Base-by-base conservation (phyloP, 2,113 vertebrate genomes). In the Oncorhynchus mykiss region DNA sequence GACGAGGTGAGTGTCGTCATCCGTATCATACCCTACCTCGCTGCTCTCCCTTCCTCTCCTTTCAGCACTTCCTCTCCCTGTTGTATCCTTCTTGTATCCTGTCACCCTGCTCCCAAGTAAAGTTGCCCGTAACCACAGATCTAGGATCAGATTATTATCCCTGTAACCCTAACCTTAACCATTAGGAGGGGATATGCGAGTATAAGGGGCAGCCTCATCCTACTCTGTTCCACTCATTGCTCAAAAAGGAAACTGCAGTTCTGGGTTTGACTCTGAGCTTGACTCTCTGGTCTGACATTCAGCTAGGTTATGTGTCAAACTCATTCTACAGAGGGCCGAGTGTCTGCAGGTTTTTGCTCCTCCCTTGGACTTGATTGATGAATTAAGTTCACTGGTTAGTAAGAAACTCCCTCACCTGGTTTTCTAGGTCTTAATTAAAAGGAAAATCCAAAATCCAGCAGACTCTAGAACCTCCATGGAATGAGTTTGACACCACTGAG, bases 1-100 rank as follows among this genome's bases (percentile, higher is more conserved):
- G 82, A 91, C 83, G 82, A 87, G 93, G 93, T 93, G 92, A 93
- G 93, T 93, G 82, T 81, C 75, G 77, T 80, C 80, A 8, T 11
- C 51, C n/a, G 8, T 8, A 22, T 22, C n/a, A 3, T 6, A 20
- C 22, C 83, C 73, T 68, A 70, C 74, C 75, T 51, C 29, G 14
- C 75, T 45, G 76, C 39, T 45, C 9, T 45, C 39, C 39, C 39
- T 45, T 45, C 39, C 39, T 9, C 39, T 39, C 67, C 60, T 22
- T 20, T 22, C 18, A 22, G 51, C 12, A 20, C 39, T 20, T 75
- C 39, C 39, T 45, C 8, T 4, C 22, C 3, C 68, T 71, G 9
- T 78, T 60, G 1, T 31, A 13, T 5, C 49, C 70, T 27, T 27
- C 70, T 45, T 57, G 45, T 34, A 27, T 73, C 71, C 13, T 67